Base-by-base conservation (phyloP, 2,113 vertebrate species). In the Xenopus tropicalis region DNA sequence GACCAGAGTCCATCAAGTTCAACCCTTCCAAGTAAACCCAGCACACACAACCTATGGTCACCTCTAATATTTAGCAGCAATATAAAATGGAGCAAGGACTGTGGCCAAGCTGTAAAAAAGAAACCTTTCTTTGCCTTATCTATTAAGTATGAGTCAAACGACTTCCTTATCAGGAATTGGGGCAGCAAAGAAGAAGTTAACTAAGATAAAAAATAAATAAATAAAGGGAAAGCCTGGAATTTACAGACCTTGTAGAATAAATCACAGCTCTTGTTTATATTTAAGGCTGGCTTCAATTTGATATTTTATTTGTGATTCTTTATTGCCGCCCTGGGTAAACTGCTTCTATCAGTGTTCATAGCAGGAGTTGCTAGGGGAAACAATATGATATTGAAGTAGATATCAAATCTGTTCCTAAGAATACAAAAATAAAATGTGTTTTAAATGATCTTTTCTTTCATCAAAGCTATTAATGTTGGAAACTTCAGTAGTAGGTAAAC, bases 321-420 rank as follows among this genome's bases (percentile, higher is more conserved):
- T 67, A 66, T 54, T 66, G 42, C 71, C 54, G 16, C 71, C 71
- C 14, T 74, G 14, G 37, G 64, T 67, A 74, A 74, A 74, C 71
- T 66, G 10, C 13, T 48, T 9, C 24, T 22, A 57, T 58, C 20
- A 11, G 54, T 58, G 24, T 51, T 67, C 23, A 58, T 19, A 37
- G 11, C 54, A 22, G 24, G 48, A 29, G 51, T 62, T 71, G 13
- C 58, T 46, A 51, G 44, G n/a, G 14, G 23, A 51, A 48, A 10
- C 29, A 37, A 37, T 37, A 37, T 37, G 29, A 37, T 37, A 37
- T 37, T 37, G 29, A 37, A 37, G 29, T 9, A 37, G 29, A 37
- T 37, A 37, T 37, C 2, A 37, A 37, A 7, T 2, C 29, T 37
- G 5, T 37, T 2, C 29, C 10, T 37, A 37, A 4, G 29, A 37